phyloP scores from a whole-genome alignment of 2,797 vertebrate species.

The Vespertilio murinus region DNA sequence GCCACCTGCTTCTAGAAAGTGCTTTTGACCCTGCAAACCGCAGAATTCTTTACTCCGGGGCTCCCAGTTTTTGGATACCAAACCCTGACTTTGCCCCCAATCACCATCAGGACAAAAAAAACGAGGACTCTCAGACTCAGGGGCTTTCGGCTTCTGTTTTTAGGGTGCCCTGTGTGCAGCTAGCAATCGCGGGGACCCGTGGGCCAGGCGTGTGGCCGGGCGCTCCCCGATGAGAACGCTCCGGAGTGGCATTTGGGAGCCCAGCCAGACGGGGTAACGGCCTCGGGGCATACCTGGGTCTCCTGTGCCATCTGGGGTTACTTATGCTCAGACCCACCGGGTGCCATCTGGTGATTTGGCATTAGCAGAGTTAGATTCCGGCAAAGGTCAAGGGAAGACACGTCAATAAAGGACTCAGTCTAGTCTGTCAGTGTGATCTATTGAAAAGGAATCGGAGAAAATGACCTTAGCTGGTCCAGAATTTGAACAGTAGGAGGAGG shows the following conservation, averaged over 20 bases:
- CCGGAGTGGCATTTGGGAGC: not conserved
- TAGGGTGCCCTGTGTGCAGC: not conserved
- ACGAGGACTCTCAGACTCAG: not conserved
- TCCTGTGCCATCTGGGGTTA: not conserved
- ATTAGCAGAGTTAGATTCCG: not conserved
- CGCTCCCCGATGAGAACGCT: not conserved
- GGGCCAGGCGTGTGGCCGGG: not conserved
- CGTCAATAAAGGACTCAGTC: not conserved
- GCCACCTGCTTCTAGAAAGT: not conserved
- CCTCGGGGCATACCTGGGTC: not conserved
- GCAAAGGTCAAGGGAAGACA: not conserved
- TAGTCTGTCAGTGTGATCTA: not conserved
- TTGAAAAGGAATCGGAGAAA: slow-evolving; percentile 16
- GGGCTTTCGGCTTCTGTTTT: slow-evolving; percentile 51
- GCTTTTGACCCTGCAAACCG: not conserved
- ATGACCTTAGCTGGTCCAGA: not conserved
- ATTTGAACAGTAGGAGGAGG: not conserved
- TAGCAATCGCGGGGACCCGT: slow-evolving; percentile 37
- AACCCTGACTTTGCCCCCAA: not conserved
- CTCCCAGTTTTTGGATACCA: not conserved
- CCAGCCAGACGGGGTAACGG: not conserved
- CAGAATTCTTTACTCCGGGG: not conserved
- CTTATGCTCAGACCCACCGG: not conserved
- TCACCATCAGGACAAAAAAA: not conserved
- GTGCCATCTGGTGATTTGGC: not conserved